Conservation (phyloP, 2,888 invertebrate species). For the Lasioglossum figueresi region DNA sequence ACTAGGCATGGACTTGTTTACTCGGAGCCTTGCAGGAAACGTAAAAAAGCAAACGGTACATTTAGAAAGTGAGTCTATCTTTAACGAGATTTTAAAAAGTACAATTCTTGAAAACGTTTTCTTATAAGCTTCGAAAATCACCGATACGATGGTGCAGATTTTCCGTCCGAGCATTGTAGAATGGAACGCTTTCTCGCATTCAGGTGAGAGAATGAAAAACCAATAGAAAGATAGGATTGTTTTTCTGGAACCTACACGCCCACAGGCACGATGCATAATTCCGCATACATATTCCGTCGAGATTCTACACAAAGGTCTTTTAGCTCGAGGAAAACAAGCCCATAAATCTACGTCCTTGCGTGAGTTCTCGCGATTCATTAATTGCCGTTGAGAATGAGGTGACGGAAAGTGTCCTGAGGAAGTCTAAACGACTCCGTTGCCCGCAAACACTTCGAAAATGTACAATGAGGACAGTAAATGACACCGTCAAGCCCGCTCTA, state of each 20-base stretch:
- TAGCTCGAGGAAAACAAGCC: neutral
- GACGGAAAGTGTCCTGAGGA: neutral
- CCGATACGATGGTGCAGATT: neutral
- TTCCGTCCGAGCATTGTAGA: no score
- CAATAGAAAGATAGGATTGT: neutral
- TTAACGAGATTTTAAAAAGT: neutral
- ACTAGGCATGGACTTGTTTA: slow-evolving; percentile 2
- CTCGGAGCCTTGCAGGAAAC: neutral
- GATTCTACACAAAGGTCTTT: neutral
- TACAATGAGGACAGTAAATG: neutral
- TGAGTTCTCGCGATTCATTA: slow-evolving; percentile 5
- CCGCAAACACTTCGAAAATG: neutral
- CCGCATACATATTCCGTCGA: neutral
- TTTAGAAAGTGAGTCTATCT: neutral
- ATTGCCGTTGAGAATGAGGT: slow-evolving; percentile 11
- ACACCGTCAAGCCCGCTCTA: neutral
- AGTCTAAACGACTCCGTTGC: slow-evolving; percentile 2
- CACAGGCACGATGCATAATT: neutral
- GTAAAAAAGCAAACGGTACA: neutral
- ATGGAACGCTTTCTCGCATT: neutral
- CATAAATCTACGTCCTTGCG: slow-evolving; percentile 7
- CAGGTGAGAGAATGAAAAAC: neutral
- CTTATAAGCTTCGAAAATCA: neutral
- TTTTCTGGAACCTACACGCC: neutral
- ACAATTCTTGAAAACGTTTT: neutral